Evolutionary conservation across 2,113 vertebrate genomes (phyloP).

Genomic region (Phylloscopus trochiloides): DNA sequence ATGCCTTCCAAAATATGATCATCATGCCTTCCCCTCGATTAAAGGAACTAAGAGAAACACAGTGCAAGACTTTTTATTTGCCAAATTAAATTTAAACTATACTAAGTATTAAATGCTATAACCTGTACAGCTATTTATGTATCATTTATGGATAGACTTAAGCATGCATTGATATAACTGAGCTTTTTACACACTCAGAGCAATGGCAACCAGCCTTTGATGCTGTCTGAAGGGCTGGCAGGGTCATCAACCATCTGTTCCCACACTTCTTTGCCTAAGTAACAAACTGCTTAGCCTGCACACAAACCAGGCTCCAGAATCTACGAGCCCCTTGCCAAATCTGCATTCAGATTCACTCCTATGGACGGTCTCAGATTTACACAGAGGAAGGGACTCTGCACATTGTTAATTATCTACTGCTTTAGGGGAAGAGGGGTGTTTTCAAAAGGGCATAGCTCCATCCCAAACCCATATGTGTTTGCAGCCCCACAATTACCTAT

Average conservation of each 20-base stretch:
- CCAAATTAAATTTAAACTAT: background rate
- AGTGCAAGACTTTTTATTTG: background rate
- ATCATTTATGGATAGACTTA: background rate
- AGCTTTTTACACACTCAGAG: background rate
- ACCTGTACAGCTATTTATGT: background rate
- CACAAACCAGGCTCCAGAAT: background rate
- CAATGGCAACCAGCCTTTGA: background rate
- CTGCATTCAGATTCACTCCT: background rate
- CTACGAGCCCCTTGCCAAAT: background rate
- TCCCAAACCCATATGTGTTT: rapidly evolving
- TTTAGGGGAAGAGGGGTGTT: background rate
- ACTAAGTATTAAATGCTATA: background rate
- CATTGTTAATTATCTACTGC: background rate
- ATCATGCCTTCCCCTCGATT: background rate
- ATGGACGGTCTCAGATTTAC: background rate
- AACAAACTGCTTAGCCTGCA: background rate
- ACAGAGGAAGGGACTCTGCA: background rate
- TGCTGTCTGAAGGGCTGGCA: background rate
- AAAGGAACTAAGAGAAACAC: background rate
- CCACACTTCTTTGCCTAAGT: background rate
- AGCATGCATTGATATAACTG: background rate
- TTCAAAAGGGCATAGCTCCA: background rate
- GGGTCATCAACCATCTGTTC: background rate
- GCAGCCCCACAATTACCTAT: background rate
- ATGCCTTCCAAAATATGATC: background rate